phyloP scores from a whole-genome alignment of 2,888 invertebrate genomes.

The Mongoloraphidia duomilia region DNA sequence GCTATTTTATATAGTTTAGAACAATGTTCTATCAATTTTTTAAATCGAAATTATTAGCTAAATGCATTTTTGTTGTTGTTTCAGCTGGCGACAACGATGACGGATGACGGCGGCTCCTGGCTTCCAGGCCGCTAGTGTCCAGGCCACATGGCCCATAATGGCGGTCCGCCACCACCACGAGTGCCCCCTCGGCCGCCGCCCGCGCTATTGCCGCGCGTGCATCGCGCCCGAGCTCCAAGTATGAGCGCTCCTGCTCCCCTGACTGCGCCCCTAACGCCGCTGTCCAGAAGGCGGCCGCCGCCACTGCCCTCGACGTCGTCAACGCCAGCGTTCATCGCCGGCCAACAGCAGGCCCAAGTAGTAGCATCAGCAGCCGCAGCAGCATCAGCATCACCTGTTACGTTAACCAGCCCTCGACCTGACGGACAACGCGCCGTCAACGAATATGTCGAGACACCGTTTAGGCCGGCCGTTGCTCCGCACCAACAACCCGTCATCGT shows the following conservation, averaged over 20 bases:
- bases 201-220: conserved; percentile 57
- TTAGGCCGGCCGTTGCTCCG: conserved; percentile 44
- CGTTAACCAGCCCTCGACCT: conserved; percentile 58
- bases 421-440: conserved; percentile 75
- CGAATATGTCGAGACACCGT: conserved; percentile 86
- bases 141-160: conserved; percentile 60
- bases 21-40: too few relatives aligned
- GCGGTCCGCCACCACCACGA: conserved; percentile 45
- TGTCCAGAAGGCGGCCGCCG: conserved; percentile 28
- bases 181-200: conserved; percentile 60
- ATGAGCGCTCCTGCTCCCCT: conserved; percentile 37
- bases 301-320: conserved; percentile 9
- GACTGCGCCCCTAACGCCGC: conserved; percentile 35
- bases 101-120: conserved; percentile 50
- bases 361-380: conserved; percentile 12
- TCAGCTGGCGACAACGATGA: conserved; percentile 52
- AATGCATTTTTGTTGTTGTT: conserved; percentile 20
- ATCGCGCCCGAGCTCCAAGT: conserved; percentile 39
- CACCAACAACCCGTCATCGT: conserved; percentile 33
- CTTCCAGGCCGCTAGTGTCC: conserved; percentile 34
- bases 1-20: too few relatives aligned
- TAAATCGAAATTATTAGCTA: too few relatives aligned
- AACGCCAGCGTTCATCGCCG: conserved; percentile 9
- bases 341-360: not conserved
- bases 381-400: conserved; percentile 26